A percentile compares a stretch with the other conserved stretches of the same genome.
Evolutionary conservation across 2,888 invertebrate genomes (phyloP).

Genomic region (Rhingia campestris): DNA sequence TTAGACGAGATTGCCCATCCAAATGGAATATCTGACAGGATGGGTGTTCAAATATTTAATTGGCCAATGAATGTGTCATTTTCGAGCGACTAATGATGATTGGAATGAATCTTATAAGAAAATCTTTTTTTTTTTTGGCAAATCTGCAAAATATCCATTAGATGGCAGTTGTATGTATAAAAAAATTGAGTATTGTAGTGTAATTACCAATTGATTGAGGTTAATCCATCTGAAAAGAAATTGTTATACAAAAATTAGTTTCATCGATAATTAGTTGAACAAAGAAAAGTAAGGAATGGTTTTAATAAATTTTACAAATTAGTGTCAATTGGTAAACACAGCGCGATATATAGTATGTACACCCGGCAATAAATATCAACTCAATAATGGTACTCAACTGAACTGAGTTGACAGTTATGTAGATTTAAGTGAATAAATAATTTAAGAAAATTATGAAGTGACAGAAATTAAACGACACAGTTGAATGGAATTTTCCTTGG

Average conservation of each 20-base stretch:
- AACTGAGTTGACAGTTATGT: slow-evolving; percentile 25
- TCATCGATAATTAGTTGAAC: slow-evolving; percentile 2
- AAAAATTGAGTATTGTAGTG: slow-evolving; percentile 11
- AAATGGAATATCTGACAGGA: too few species aligned
- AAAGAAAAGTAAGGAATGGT: slow-evolving; percentile 2
- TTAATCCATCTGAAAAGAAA: slow-evolving; percentile 65
- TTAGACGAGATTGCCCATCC: slow-evolving; percentile 18
- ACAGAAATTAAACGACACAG: slow-evolving; percentile 21
- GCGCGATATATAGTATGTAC: neutral
- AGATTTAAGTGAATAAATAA: slow-evolving; percentile 40
- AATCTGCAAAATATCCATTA: slow-evolving; percentile 1
- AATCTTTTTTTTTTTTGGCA: neutral
- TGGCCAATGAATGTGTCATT: too few species aligned
- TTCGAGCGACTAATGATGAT: neutral
- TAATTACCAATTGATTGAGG: slow-evolving; percentile 57
- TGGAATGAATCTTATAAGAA: neutral
- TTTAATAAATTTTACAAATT: slow-evolving; percentile 16
- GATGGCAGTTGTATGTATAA: neutral
- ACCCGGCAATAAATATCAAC: neutral
- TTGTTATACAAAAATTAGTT: slow-evolving; percentile 36
- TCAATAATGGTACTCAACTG: neutral
- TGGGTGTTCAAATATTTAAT: too few species aligned
- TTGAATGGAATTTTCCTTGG: slow-evolving; percentile 24
- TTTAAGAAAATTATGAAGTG: slow-evolving; percentile 34
- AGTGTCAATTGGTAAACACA: slow-evolving; percentile 7